Percentiles rank a stretch among this genome's conserved stretches.
These are phyloP conservation scores for Sylvia atricapilla DNA, from an alignment of 2,113 vertebrate genomes.

Conservation along the genomic window DNA sequence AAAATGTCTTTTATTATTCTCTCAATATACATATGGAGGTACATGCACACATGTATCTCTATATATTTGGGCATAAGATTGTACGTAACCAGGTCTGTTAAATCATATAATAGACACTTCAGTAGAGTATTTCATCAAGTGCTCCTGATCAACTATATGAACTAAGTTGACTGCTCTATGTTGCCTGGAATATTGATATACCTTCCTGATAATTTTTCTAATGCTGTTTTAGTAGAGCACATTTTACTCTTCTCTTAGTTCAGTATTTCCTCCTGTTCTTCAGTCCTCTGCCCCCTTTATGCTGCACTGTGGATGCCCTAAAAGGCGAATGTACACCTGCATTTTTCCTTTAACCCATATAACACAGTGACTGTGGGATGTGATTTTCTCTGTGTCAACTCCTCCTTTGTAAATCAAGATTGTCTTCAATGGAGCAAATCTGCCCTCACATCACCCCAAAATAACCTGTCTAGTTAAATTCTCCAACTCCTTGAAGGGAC, in stretches of 20 bases:
- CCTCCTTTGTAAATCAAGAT: background rate
- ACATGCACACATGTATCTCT: background rate
- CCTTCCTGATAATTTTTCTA: background rate
- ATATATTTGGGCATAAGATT: background rate
- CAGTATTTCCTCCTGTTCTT: background rate
- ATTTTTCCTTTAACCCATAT: background rate
- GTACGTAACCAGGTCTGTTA: background rate
- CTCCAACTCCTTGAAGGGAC: background rate
- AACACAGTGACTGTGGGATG: background rate
- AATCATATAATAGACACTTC: background rate
- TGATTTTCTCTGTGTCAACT: background rate
- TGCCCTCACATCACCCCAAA: background rate
- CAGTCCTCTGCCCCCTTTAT: background rate
- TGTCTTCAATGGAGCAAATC: background rate
- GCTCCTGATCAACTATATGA: background rate
- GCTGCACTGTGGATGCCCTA: background rate
- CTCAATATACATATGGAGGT: background rate
- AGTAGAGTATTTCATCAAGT: background rate
- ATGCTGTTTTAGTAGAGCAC: background rate
- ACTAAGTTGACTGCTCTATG: background rate
- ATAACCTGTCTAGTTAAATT: background rate
- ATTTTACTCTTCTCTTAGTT: background rate
- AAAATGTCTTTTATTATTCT: background rate
- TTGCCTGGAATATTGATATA: background rate
- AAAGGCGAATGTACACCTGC: background rate